Conservation (phyloP, 1,140 invertebrate genomes). For the Dinothrombium tinctorium region DNA sequence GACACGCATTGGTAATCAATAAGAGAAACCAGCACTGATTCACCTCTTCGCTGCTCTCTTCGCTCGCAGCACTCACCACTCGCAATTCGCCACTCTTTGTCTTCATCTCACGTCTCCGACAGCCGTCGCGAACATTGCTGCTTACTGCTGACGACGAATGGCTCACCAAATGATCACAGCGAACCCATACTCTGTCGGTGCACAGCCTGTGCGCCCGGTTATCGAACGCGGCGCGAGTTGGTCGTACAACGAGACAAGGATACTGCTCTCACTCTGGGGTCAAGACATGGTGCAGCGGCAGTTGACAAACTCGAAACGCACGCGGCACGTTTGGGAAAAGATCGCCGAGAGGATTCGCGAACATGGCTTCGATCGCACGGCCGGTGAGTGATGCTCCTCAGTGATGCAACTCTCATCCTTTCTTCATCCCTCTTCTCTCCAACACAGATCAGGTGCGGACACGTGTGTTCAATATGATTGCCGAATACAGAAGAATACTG, state of each 20-base stretch:
- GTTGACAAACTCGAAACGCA: slow-evolving; percentile 11
- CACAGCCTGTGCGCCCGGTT: not conserved
- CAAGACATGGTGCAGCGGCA: slow-evolving; percentile 12
- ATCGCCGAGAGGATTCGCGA: slow-evolving; percentile 10
- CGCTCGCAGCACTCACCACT: too few species aligned
- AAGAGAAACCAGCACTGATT: too few species aligned
- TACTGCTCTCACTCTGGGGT: slow-evolving; percentile 10
- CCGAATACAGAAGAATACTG: slow-evolving; percentile 11
- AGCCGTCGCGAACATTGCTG: too few species aligned
- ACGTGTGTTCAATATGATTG: slow-evolving; percentile 13
- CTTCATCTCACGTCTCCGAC: too few species aligned
- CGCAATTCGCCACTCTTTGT: too few species aligned
- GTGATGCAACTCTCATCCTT: too few species aligned
- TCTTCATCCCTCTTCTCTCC: not conserved
- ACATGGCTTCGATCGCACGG: slow-evolving; percentile 9
- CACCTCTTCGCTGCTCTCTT: too few species aligned
- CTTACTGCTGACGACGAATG: too few species aligned
- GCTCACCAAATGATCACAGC: too few species aligned
- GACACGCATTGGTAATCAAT: too few species aligned
- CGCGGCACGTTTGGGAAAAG: slow-evolving; percentile 11
- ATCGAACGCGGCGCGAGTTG: slow-evolving; percentile 12
- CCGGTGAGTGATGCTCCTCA: slow-evolving; percentile 5
- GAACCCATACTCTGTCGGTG: too few species aligned
- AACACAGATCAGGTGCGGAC: slow-evolving; percentile 12
- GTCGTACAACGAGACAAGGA: slow-evolving; percentile 10